Conservation (phyloP, 2,113 vertebrate species). For the Pithys albifrons region DNA sequence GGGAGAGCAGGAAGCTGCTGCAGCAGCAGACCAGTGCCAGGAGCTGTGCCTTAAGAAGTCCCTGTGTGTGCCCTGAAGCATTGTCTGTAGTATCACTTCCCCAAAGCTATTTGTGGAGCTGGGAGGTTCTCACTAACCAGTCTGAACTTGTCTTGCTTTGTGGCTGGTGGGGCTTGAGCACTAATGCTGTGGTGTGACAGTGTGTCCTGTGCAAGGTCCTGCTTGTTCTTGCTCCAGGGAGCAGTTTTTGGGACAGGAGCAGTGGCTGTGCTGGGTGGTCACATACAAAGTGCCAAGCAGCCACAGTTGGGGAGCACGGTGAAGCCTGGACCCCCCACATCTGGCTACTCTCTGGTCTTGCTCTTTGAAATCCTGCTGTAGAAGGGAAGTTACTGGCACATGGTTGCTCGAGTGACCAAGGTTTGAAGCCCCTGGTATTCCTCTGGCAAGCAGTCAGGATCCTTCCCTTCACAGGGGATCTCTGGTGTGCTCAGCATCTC, state of each 20-base stretch:
- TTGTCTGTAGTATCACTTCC: neutral
- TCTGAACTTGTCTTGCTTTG: neutral
- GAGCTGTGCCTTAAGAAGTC: neutral
- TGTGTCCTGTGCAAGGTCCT: fast-evolving
- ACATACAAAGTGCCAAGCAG: fast-evolving
- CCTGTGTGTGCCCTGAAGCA: neutral
- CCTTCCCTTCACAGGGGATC: neutral
- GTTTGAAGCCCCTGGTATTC: neutral
- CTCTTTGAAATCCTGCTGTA: neutral
- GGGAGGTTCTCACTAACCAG: neutral
- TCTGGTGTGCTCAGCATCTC: neutral
- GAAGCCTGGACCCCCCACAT: fast-evolving
- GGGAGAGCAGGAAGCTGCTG: slow-evolving; percentile 6
- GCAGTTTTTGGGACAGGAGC: neutral
- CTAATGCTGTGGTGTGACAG: fast-evolving
- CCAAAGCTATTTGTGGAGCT: slow-evolving; percentile 32
- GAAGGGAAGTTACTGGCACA: neutral
- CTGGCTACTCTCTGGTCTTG: neutral
- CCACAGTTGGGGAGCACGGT: fast-evolving
- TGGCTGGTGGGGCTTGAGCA: fast-evolving
- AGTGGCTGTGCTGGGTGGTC: neutral
- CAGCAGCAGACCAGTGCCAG: neutral
- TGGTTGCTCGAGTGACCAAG: neutral
- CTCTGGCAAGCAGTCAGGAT: neutral
- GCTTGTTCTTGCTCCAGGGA: fast-evolving